These are phyloP conservation scores for Danio tinwini DNA, from an alignment of 2,797 vertebrate species.

Conservation along the genomic window DNA sequence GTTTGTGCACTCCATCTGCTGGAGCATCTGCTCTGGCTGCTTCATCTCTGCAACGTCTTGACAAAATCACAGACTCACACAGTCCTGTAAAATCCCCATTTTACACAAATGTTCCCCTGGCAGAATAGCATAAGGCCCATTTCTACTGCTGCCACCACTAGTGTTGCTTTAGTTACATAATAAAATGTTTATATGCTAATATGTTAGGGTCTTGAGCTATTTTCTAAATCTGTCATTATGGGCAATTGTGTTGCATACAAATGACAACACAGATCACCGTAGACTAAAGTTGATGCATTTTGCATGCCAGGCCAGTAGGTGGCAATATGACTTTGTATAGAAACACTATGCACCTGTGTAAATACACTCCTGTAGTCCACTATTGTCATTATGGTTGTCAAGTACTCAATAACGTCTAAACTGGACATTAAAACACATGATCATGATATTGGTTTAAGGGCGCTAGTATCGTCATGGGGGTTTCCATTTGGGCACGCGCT, in stretches of 20 bases:
- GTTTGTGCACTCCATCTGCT: slow-evolving; percentile 44
- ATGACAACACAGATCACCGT: too few species aligned
- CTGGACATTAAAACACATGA: too few species aligned
- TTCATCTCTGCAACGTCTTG: slow-evolving; percentile 31
- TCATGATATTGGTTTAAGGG: too few species aligned
- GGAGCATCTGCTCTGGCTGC: slow-evolving; percentile 57
- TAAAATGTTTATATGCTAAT: neutral
- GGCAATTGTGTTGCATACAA: neutral
- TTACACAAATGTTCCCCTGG: slow-evolving; percentile 34
- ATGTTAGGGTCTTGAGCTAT: neutral
- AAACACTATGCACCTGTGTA: too few species aligned
- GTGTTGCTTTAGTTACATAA: neutral
- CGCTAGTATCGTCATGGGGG: too few species aligned
- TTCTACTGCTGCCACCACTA: neutral
- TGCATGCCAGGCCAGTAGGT: too few species aligned
- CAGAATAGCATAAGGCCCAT: slow-evolving; percentile 11
- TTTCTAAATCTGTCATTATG: neutral
- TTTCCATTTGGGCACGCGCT: too few species aligned
- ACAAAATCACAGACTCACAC: slow-evolving; percentile 33
- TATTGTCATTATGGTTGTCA: too few species aligned
- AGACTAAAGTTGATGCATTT: too few species aligned
- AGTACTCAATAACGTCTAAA: too few species aligned
- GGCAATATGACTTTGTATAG: too few species aligned
- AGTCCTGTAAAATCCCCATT: slow-evolving; percentile 37
- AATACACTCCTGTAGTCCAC: too few species aligned